These are phyloP conservation scores for Oligia fasciuncula DNA, from an alignment of 2,888 invertebrate genomes.

Conservation along the genomic window DNA sequence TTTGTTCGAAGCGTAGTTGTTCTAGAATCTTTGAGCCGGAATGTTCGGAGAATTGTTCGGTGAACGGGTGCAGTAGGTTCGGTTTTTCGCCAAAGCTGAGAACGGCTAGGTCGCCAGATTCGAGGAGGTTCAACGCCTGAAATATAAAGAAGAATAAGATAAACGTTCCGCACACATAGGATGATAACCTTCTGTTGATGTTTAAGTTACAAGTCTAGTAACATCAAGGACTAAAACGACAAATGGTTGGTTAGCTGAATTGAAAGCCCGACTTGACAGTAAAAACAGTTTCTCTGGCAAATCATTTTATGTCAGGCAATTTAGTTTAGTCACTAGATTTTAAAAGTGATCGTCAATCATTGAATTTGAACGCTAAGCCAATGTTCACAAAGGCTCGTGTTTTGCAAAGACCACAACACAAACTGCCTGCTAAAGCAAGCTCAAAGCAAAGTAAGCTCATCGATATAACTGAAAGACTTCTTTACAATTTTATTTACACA, in stretches of 20 bases:
- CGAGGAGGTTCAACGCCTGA: conserved; percentile 96
- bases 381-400: neutral
- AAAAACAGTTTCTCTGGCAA: neutral
- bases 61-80: conserved; percentile 96
- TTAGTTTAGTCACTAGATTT: neutral
- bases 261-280: neutral
- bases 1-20: conserved; percentile 96
- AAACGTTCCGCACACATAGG: too few relatives aligned
- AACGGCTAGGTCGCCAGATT: conserved; percentile 97
- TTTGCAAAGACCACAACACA: neutral
- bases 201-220: neutral
- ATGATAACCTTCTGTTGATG: neutral
- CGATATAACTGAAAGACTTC: neutral
- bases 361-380: neutral
- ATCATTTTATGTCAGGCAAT: neutral
- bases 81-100: conserved; percentile 97
- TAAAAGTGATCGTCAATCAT: neutral
- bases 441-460: neutral
- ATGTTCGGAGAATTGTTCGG: conserved; percentile 96
- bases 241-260: neutral
- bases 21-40: conserved; percentile 95
- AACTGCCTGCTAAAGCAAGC: neutral
- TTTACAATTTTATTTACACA: neutral
- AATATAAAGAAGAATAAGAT: conserved; percentile 51
- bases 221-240: neutral